A percentile compares a stretch with the other conserved stretches of the same genome.
These are phyloP conservation scores for Papilio glaucus DNA, from an alignment of 1,140 invertebrate genomes.

Conservation along the genomic window DNA sequence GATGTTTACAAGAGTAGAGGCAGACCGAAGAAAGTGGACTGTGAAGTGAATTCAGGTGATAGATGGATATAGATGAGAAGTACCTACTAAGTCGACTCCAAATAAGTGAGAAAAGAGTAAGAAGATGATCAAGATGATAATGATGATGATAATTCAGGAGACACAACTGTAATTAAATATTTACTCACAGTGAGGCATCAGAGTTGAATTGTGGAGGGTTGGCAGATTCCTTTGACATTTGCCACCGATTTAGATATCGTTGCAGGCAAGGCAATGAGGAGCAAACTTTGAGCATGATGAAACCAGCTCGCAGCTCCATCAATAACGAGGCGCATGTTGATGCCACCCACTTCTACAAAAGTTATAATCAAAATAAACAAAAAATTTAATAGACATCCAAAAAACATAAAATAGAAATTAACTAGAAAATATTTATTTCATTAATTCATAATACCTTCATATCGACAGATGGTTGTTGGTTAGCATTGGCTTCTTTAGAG, in stretches of 20 bases:
- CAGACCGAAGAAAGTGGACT: no score
- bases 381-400: not conserved
- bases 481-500: conserved; percentile 60
- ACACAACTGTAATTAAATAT: no score
- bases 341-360: conserved; percentile 74
- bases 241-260: conserved; percentile 88
- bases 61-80: no score
- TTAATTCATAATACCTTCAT: conserved; percentile 58
- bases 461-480: conserved; percentile 64
- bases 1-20: no score
- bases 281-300: conserved; percentile 91
- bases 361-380: conserved; percentile 19
- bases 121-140: no score
- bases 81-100: no score
- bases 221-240: conserved; percentile 87
- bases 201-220: conserved; percentile 89
- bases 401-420: no score
- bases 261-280: conserved; percentile 89
- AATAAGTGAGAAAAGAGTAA: no score
- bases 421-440: not conserved
- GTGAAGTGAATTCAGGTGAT: no score
- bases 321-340: conserved; percentile 83
- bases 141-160: no score
- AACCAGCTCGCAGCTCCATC: conserved; percentile 88
- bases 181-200: conserved; percentile 88